A percentile compares a stretch with the other conserved stretches of the same genome.
These are phyloP conservation scores for Riptortus pedestris DNA, from an alignment of 1,140 invertebrate species.

Conservation along the genomic window DNA sequence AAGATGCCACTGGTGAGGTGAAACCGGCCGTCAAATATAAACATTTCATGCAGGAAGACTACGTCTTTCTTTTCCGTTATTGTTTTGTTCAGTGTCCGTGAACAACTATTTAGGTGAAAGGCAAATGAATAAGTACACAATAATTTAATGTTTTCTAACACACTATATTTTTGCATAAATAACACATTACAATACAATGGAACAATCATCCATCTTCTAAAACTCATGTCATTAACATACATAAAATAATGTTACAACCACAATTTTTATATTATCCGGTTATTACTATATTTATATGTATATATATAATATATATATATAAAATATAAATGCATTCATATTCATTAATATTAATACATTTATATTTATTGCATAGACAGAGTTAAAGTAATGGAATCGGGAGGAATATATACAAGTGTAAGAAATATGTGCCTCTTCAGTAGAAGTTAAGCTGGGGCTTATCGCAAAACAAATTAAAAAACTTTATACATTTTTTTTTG, in stretches of 20 bases:
- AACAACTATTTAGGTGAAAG: no score
- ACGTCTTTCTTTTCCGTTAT: no score
- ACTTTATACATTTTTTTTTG: no score
- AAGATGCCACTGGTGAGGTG: no score
- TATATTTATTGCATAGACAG: slow-evolving; percentile 6
- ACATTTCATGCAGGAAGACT: no score
- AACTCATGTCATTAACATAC: slow-evolving; percentile 13
- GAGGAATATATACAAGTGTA: neutral
- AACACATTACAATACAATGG: slow-evolving; percentile 19
- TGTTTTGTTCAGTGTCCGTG: no score
- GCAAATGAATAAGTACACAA: no score
- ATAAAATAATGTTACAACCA: slow-evolving; percentile 18
- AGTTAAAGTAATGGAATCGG: slow-evolving; percentile 2
- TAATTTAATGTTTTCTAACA: slow-evolving; percentile 21
- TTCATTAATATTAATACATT: neutral
- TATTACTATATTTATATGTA: slow-evolving; percentile 10
- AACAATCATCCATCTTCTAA: slow-evolving; percentile 9
- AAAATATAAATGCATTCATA: neutral
- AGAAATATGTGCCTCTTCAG: neutral
- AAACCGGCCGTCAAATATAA: no score
- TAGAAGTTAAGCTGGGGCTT: neutral
- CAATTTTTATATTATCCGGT: slow-evolving; percentile 8
- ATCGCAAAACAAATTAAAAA: no score
- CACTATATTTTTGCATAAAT: slow-evolving; percentile 21
- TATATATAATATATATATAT: slow-evolving; percentile 17